Base-by-base conservation (phyloP, 2,888 invertebrate species). In the Trichogramma dendrolimi region DNA sequence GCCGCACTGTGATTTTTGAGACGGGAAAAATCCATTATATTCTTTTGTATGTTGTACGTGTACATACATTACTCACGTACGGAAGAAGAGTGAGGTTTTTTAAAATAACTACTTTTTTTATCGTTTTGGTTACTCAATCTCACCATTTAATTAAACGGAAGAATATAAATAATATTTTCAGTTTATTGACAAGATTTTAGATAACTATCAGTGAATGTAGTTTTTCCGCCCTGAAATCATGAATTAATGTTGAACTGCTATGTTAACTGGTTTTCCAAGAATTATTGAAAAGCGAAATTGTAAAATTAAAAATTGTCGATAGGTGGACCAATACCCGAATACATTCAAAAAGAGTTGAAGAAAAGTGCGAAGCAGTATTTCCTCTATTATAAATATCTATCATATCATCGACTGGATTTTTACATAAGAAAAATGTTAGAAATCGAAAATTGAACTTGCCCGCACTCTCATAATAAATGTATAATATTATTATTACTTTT, bases 1-100 rank as follows among this genome's bases (percentile, higher is more conserved):
- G 73, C 71, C 69, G 68, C 70, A 67, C 71, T 71, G 72, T 73
- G 72, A 72, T 72, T 75, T 74, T 74, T 71, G 74, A 72, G 74
- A 71, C 72, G 73, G 75, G 72, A 73, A 74, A 68, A 70, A 71
- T 27, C 27, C 27, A 27, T 27, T 27, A 27, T 27, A 27, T 27
- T 2, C 48, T 57, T 58, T 48, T 14, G 5, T 48, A 14, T 8
- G 67, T 71, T 67, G 65, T 64, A 58, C 60, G 53, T 64, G 57
- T 67, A 63, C 55, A 59, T 60, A 60, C 62, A 66, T 67, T 67
- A 66, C 67, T 66, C 64, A 64, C 68, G 14, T 61, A 60, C 59
- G 56, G 61, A 63, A 52, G 39, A 52, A n/a, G n/a, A 40, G 5
- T 39, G 52, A 40, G 38, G 39, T 60, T 43, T 51, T 58, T 42